These are phyloP conservation scores for Paratilapia polleni DNA, from an alignment of 2,113 vertebrate species.

Conservation along the genomic window DNA sequence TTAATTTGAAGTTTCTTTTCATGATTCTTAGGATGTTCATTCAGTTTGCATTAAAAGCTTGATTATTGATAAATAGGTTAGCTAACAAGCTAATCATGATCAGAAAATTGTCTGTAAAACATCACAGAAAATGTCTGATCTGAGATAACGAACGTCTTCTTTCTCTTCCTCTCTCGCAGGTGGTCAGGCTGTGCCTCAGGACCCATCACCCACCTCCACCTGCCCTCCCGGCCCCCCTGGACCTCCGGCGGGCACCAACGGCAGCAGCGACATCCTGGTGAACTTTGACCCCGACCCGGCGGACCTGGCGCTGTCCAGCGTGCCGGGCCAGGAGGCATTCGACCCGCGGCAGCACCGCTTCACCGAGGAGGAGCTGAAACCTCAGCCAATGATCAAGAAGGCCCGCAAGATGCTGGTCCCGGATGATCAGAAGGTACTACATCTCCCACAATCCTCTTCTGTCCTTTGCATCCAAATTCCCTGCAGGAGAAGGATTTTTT, in stretches of 20 bases:
- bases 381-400: constrained; percentile 89
- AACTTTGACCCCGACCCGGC: constrained; percentile 92
- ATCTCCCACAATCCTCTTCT: constrained; percentile 55
- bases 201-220: constrained; percentile 71
- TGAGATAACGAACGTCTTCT: background rate
- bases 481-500: background rate
- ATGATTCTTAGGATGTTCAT: no score
- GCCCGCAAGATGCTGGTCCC: constrained; percentile 91
- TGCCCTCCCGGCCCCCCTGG: constrained; percentile 68
- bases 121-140: background rate
- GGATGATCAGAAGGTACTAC: constrained; percentile 88
- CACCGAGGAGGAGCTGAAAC: constrained; percentile 88
- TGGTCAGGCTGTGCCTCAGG: constrained; percentile 76
- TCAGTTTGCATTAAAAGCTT: rapidly evolving
- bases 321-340: constrained; percentile 91
- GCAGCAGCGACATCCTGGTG: constrained; percentile 83
- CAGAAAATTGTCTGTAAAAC: background rate
- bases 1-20: no score
- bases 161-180: constrained; percentile 44
- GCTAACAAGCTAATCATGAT: background rate
- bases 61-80: background rate
- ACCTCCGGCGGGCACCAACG: constrained; percentile 61
- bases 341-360: constrained; percentile 90
- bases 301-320: constrained; percentile 90
- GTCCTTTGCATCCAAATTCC: rapidly evolving